A percentile compares a stretch with the other conserved stretches of the same genome.
These are phyloP conservation scores for Corydoras maculifer DNA, from an alignment of 2,113 vertebrate species.

Conservation along the genomic window DNA sequence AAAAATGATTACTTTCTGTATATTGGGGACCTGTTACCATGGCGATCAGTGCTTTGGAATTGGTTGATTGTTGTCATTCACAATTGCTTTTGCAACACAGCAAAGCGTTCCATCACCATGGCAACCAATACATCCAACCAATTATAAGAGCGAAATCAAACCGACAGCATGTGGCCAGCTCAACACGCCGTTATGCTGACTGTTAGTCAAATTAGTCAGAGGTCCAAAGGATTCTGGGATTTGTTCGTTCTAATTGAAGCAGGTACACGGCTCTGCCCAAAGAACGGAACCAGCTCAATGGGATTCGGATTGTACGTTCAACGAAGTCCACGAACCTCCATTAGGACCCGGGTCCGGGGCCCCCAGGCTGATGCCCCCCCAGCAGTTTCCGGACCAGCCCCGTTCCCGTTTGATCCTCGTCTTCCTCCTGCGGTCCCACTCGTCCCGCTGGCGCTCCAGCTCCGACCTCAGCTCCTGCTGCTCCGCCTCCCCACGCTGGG, in stretches of 20 bases:
- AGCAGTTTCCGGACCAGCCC: slow-evolving; percentile 84
- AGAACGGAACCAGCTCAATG: no score
- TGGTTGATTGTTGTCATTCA: slow-evolving; percentile 33
- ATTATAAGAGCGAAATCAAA: slow-evolving; percentile 25
- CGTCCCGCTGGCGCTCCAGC: slow-evolving; percentile 71
- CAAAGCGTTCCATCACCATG: slow-evolving; percentile 36
- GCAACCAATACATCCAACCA: slow-evolving; percentile 12
- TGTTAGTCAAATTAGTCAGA: no score
- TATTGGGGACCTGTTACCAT: not conserved
- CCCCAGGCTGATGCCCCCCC: slow-evolving; percentile 83
- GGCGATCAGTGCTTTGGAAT: slow-evolving; percentile 5
- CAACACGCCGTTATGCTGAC: no score
- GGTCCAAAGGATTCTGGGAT: no score
- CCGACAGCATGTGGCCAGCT: not conserved
- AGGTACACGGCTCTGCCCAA: no score
- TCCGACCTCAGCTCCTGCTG: slow-evolving; percentile 68
- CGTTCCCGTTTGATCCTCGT: slow-evolving; percentile 76
- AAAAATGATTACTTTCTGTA: no score
- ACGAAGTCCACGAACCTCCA: slow-evolving; percentile 71
- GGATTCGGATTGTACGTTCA: not conserved
- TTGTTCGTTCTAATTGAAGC: no score
- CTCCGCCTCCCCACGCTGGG: slow-evolving; percentile 66
- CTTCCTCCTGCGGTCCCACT: slow-evolving; percentile 76
- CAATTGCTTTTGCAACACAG: slow-evolving; percentile 2
- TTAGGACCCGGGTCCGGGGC: slow-evolving; percentile 82